phyloP scores from a whole-genome alignment of 2,113 vertebrate species.

The Pelecanus crispus region DNA sequence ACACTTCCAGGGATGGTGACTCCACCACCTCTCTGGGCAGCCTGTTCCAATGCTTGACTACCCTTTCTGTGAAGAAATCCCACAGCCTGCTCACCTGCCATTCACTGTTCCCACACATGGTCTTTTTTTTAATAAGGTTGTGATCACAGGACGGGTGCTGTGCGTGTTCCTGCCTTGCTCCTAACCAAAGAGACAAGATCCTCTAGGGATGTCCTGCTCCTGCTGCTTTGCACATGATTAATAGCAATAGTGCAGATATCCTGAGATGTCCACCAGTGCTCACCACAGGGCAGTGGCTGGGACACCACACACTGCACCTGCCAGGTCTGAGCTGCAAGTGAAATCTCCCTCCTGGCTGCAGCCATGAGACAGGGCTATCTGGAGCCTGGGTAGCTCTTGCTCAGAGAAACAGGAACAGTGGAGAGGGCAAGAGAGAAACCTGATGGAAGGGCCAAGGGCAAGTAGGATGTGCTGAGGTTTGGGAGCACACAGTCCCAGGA shows the following conservation, averaged over 20 bases:
- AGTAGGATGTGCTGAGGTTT: not conserved
- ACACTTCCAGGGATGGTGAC: too few relatives aligned
- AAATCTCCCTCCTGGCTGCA: too few relatives aligned
- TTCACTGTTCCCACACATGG: not conserved
- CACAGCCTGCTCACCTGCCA: not conserved
- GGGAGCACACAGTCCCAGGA: not conserved
- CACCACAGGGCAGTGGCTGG: accelerated
- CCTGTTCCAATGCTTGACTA: too few relatives aligned
- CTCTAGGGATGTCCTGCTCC: not conserved
- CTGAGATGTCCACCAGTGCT: not conserved
- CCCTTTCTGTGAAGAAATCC: too few relatives aligned
- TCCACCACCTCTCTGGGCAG: too few relatives aligned
- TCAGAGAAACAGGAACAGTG: not conserved
- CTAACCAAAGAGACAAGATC: not conserved
- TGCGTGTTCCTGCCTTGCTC: not conserved
- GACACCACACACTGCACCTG: accelerated
- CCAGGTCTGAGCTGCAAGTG: not conserved
- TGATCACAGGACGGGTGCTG: not conserved
- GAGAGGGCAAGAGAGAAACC: not conserved
- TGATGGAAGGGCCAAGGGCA: not conserved
- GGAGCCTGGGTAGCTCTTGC: not conserved
- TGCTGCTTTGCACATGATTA: not conserved
- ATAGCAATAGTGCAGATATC: not conserved
- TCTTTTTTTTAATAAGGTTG: not conserved
- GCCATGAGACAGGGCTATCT: not conserved